phyloP scores from a whole-genome alignment of 2,797 vertebrate species.

The Morus bassanus region DNA sequence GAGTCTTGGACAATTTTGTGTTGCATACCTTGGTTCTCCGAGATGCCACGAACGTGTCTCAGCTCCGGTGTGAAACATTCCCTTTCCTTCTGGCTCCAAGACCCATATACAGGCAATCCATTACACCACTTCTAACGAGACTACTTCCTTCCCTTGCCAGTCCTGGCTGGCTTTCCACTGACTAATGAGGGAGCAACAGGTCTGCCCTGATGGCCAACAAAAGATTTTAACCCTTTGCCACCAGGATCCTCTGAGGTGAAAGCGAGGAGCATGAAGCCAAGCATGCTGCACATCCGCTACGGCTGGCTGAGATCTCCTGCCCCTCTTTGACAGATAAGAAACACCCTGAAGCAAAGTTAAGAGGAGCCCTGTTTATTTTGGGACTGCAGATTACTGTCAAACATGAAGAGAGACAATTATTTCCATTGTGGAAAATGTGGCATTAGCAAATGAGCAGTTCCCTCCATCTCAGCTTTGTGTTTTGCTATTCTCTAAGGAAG shows the following conservation, averaged over 20 bases:
- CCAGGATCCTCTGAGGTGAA: background rate
- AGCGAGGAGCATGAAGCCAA: background rate
- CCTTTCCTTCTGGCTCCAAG: background rate
- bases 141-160: background rate
- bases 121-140: background rate
- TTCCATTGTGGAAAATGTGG: conserved; percentile 60
- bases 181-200: background rate
- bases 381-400: conserved; percentile 16
- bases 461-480: background rate
- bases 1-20: background rate
- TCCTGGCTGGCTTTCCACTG: background rate
- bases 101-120: background rate
- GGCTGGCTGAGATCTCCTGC: background rate
- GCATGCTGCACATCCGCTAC: fast-evolving
- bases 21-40: background rate
- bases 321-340: background rate
- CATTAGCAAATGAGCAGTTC: background rate
- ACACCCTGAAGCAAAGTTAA: conserved; percentile 26
- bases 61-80: background rate
- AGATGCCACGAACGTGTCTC: fast-evolving
- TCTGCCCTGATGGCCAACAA: background rate
- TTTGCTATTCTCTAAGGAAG: conserved; percentile 41
- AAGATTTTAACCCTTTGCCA: background rate
- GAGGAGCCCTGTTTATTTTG: conserved; percentile 20
- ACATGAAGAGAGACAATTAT: background rate